Conservation (phyloP, 2,797 vertebrate species). For the Tachyglossus aculeatus region DNA sequence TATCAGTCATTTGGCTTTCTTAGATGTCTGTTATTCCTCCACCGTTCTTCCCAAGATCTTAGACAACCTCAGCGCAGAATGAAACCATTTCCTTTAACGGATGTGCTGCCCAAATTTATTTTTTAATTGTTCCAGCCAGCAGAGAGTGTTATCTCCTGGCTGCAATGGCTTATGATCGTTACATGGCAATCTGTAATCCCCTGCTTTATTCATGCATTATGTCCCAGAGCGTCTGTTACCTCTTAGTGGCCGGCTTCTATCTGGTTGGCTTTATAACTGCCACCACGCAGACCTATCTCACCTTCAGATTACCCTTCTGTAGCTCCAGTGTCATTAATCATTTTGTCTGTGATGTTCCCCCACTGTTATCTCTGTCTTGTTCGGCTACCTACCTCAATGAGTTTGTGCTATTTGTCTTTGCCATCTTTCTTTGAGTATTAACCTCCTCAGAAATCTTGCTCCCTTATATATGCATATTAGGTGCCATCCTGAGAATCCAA, state of each 20-base stretch:
- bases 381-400: not conserved
- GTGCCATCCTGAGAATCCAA: not conserved
- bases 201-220: conserved; percentile 39
- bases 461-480: conserved; percentile 51
- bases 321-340: not conserved
- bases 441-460: conserved; percentile 20
- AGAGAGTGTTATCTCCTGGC: conserved; percentile 48
- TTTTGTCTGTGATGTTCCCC: not conserved
- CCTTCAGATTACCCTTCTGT: conserved; percentile 1
- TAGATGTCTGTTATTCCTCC: conserved; percentile 59
- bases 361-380: not conserved
- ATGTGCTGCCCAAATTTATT: conserved; percentile 51
- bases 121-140: conserved; percentile 37
- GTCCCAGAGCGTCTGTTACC: conserved; percentile 40
- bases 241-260: conserved; percentile 35
- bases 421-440: not conserved
- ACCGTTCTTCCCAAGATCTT: conserved; percentile 57
- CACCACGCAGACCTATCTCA: conserved; percentile 35
- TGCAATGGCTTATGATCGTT: conserved; percentile 50
- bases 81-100: conserved; percentile 46
- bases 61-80: conserved; percentile 31
- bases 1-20: conserved; percentile 41
- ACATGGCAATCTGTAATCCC: conserved; percentile 45
- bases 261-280: conserved; percentile 35
- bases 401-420: not conserved